Conservation (phyloP, 2,888 invertebrate genomes). For the Liodrosophila aerea region DNA sequence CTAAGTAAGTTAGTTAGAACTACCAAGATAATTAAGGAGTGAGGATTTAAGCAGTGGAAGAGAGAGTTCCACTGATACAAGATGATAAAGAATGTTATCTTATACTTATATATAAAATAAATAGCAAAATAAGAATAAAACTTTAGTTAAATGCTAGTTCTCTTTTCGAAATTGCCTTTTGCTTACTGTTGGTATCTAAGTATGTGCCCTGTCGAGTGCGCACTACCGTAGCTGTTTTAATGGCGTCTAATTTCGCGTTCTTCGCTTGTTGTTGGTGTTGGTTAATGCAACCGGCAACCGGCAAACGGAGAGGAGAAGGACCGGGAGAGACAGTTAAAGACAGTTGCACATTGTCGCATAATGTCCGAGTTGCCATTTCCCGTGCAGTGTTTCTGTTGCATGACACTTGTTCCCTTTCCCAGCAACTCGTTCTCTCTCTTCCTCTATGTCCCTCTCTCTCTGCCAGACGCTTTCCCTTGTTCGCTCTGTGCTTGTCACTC, state of each 20-base stretch:
- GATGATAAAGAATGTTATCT: no score
- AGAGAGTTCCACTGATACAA: no score
- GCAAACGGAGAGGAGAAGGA: neutral
- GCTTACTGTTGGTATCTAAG: no score
- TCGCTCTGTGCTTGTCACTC: slow-evolving; percentile 43
- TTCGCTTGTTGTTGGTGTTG: neutral
- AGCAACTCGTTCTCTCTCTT: neutral
- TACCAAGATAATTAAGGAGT: no score
- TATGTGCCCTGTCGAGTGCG: slow-evolving; percentile 12
- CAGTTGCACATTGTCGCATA: slow-evolving; percentile 49
- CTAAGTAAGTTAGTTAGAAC: no score
- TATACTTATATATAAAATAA: no score
- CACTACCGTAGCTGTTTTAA: slow-evolving; percentile 32
- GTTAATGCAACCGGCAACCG: neutral
- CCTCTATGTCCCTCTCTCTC: neutral
- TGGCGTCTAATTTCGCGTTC: slow-evolving; percentile 56
- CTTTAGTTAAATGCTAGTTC: no score
- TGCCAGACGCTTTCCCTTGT: neutral
- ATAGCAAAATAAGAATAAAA: no score
- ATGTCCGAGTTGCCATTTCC: slow-evolving; percentile 57
- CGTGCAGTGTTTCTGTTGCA: slow-evolving; percentile 33
- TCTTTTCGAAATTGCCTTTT: no score
- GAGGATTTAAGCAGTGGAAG: no score
- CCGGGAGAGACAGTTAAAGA: slow-evolving; percentile 7
- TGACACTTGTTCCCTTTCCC: slow-evolving; percentile 11